A percentile compares a stretch with the other conserved stretches of the same genome.
Evolutionary conservation across 2,888 invertebrate genomes (phyloP).

Genomic region (Ophioninae sp.): DNA sequence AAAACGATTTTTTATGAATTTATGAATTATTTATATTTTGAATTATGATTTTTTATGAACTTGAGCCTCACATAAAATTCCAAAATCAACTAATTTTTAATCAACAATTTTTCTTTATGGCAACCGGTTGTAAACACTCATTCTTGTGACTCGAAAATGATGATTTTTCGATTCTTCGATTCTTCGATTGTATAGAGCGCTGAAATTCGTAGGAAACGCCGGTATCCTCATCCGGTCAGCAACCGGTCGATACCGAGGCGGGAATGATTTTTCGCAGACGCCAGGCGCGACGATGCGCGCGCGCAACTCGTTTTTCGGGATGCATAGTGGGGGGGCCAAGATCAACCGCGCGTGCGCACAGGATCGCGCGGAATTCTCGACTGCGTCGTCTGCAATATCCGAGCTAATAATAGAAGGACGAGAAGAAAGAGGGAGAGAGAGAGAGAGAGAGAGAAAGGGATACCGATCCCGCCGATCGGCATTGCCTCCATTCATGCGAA

Average conservation of each 20-base stretch:
- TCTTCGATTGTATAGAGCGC: background rate
- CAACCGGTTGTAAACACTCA: background rate
- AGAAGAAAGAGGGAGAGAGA: background rate
- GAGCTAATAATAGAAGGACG: slow-evolving; percentile 59
- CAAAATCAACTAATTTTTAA: background rate
- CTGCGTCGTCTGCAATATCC: slow-evolving; percentile 45
- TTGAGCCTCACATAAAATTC: background rate
- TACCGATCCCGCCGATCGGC: slow-evolving; percentile 3
- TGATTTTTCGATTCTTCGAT: too few relatives aligned
- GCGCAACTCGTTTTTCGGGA: slow-evolving; percentile 10
- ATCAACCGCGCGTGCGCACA: slow-evolving; percentile 47
- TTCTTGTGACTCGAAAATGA: background rate
- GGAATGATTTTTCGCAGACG: slow-evolving; percentile 33
- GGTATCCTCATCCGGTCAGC: slow-evolving; percentile 55
- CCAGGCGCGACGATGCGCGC: slow-evolving; percentile 30
- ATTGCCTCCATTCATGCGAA: slow-evolving; percentile 43
- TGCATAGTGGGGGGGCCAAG: background rate
- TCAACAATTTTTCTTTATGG: background rate
- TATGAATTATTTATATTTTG: too few relatives aligned
- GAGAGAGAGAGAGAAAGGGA: background rate
- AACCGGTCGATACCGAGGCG: slow-evolving; percentile 42
- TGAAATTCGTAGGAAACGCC: slow-evolving; percentile 17
- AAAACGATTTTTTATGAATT: too few relatives aligned
- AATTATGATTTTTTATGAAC: background rate
- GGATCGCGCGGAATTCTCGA: slow-evolving; percentile 52